phyloP scores from a whole-genome alignment of 2,113 vertebrate genomes.

The Halcyon malimbica region DNA sequence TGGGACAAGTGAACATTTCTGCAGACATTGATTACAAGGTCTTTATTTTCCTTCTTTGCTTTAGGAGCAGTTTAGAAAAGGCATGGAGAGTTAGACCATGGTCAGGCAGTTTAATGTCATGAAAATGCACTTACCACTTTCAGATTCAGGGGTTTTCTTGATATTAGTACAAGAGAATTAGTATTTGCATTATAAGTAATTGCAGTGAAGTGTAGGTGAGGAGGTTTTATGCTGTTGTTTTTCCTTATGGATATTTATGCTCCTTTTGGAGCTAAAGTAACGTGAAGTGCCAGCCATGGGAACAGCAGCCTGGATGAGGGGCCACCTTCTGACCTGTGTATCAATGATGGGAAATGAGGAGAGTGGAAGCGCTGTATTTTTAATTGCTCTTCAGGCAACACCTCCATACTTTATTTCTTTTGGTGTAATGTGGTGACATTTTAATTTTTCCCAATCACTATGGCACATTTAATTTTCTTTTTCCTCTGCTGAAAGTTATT shows the following conservation, averaged over 20 bases:
- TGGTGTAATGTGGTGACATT: background rate
- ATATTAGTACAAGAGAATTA: background rate
- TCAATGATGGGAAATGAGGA: background rate
- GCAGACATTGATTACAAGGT: background rate
- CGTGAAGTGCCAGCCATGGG: background rate
- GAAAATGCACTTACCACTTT: background rate
- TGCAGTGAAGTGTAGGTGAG: background rate
- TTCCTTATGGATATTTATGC: background rate
- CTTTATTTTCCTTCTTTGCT: background rate
- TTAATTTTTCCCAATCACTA: background rate
- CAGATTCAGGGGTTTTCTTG: background rate
- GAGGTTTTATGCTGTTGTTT: background rate
- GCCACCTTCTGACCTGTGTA: background rate
- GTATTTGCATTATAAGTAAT: background rate
- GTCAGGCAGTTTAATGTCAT: slow-evolving; percentile 9
- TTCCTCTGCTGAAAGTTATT: background rate
- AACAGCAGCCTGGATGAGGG: background rate
- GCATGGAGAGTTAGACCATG: background rate
- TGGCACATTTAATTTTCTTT: background rate
- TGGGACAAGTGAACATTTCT: background rate
- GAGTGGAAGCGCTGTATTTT: background rate
- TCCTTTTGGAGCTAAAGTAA: background rate
- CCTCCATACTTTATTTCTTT: background rate
- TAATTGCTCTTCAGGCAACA: background rate
- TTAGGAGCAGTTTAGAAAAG: background rate